Percentiles rank a stretch among this genome's conserved stretches.
phyloP scores from a whole-genome alignment of 2,113 vertebrate species.

The Pterocles orientalis region DNA sequence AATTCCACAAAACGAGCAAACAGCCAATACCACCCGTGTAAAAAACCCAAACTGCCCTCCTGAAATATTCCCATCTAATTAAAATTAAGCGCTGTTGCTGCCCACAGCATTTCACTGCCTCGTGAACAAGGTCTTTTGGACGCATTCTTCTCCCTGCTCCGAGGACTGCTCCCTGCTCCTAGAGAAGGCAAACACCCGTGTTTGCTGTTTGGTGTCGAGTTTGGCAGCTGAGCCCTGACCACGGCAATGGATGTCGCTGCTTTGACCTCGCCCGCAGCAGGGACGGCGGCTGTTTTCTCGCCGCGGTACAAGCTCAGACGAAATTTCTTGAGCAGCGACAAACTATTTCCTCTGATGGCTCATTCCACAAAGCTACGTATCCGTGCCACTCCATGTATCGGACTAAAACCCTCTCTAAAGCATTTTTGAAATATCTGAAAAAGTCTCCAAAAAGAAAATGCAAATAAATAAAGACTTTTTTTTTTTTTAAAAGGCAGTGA shows the following conservation, averaged over 20 bases:
- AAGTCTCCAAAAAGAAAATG: neutral
- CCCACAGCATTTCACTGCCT: neutral
- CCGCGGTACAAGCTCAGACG: accelerated
- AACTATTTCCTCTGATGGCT: neutral
- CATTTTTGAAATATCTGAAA: neutral
- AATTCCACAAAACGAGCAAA: conserved; percentile 6
- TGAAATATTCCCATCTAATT: conserved; percentile 1
- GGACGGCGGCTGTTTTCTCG: accelerated
- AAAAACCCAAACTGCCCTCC: neutral
- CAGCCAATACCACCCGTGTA: neutral
- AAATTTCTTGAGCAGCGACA: neutral
- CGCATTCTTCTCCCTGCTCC: neutral
- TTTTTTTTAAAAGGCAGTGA: neutral
- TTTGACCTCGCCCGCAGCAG: neutral
- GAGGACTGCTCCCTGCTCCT: accelerated
- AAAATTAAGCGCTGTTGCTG: neutral
- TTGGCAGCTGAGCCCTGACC: neutral
- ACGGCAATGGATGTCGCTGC: accelerated
- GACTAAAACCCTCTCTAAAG: neutral
- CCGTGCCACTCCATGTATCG: neutral
- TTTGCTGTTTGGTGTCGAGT: accelerated
- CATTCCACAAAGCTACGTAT: neutral
- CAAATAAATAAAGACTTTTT: conserved; percentile 52
- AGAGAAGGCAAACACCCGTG: neutral
- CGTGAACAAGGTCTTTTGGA: neutral